Conservation (phyloP, 23 tunicate genomes). For the Trididemnum clinides region DNA sequence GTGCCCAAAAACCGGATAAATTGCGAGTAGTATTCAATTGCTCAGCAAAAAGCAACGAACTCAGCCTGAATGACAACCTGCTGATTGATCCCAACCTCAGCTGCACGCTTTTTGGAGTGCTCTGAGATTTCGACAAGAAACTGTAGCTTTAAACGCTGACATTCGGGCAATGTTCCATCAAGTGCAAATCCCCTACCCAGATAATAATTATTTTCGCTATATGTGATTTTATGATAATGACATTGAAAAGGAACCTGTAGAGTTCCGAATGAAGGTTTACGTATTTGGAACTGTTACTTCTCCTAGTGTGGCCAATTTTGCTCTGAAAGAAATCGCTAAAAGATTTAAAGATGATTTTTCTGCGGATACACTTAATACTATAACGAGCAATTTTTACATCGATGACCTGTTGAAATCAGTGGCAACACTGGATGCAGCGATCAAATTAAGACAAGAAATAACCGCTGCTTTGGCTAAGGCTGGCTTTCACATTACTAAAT, state of each 20-base stretch:
- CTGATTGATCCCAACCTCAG: not conserved
- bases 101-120: not conserved
- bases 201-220: conserved; percentile 5
- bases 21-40: conserved; percentile 12
- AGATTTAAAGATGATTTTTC: not conserved
- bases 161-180: conserved; percentile 36
- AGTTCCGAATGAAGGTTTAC: not conserved
- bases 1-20: not conserved
- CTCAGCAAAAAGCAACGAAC: not conserved
- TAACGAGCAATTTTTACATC: conserved; percentile 16
- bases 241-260: not conserved
- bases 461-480: not conserved
- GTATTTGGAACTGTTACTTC: not conserved
- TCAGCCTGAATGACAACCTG: not conserved
- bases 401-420: conserved; percentile 19
- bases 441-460: too few relatives aligned
- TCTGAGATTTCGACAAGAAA: conserved; percentile 17
- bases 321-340: not conserved
- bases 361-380: not conserved
- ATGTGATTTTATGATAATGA: conserved; percentile 7
- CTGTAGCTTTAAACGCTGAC: not conserved
- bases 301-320: not conserved
- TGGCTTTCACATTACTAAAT: conserved; percentile 28
- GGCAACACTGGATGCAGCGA: too few relatives aligned
- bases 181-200: not conserved